These are phyloP conservation scores for Propithecus coquereli DNA, from an alignment of 2,113 vertebrate species.

Conservation along the genomic window DNA sequence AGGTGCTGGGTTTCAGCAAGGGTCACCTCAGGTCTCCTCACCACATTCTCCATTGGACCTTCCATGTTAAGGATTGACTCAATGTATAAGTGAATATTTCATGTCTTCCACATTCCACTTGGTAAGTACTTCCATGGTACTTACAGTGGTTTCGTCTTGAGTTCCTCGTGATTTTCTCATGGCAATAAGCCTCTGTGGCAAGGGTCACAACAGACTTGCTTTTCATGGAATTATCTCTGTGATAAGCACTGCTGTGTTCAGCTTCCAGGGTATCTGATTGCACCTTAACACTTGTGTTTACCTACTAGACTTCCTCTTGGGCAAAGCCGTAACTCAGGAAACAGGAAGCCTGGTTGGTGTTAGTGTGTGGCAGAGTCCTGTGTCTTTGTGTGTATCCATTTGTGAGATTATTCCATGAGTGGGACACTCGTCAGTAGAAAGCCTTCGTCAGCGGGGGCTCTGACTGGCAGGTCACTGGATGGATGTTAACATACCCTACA, in stretches of 20 bases:
- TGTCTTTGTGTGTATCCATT: neutral
- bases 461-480: neutral
- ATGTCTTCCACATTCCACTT: neutral
- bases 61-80: neutral
- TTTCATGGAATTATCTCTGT: neutral
- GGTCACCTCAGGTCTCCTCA: too few relatives aligned
- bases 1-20: neutral
- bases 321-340: neutral
- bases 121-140: neutral
- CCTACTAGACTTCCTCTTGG: neutral
- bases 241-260: neutral
- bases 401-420: neutral
- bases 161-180: neutral
- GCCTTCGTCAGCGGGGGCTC: neutral
- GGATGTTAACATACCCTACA: rapidly evolving
- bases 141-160: neutral
- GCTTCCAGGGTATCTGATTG: neutral
- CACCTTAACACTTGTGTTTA: neutral
- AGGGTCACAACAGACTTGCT: neutral
- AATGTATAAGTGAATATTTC: too few relatives aligned
- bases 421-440: neutral
- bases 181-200: neutral
- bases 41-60: neutral
- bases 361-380: neutral
- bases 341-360: neutral